These are phyloP conservation scores for Phacellophora camtschatica DNA, from an alignment of 30 jellyfish, hydroid and myxozoan species.

Conservation along the genomic window DNA sequence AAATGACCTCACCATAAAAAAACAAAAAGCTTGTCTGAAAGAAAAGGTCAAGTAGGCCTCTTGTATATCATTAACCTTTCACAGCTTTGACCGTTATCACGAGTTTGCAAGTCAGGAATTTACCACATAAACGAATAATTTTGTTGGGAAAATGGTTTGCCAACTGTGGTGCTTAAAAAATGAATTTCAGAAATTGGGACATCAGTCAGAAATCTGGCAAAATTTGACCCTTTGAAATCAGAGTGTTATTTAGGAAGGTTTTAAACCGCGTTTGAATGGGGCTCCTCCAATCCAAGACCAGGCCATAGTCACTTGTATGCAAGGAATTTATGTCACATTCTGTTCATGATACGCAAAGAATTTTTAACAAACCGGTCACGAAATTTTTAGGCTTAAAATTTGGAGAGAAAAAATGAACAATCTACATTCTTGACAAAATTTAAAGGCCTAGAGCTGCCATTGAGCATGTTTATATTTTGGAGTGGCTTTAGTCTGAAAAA, in stretches of 20 bases:
- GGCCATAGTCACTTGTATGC: no score
- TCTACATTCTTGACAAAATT: no score
- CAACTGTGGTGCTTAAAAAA: background rate
- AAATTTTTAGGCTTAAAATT: no score
- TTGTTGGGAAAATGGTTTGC: background rate
- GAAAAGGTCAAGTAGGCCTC: background rate
- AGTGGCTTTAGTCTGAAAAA: background rate
- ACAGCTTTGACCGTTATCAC: constrained; percentile 4
- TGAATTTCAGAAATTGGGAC: background rate
- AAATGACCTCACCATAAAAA: background rate
- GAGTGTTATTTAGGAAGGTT: background rate
- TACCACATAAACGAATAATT: background rate
- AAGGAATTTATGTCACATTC: no score
- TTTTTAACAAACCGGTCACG: no score
- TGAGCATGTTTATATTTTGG: background rate
- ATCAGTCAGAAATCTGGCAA: no score
- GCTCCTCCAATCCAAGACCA: no score
- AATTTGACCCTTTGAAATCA: no score
- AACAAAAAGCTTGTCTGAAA: background rate
- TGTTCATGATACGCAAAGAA: no score
- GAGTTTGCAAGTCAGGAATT: background rate
- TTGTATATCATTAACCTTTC: background rate
- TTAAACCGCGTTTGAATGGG: background rate
- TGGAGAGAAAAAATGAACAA: no score
- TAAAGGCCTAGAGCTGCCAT: no score